Percentiles rank a stretch among this genome's conserved stretches.
Evolutionary conservation across 2,797 vertebrate species (phyloP).

Genomic region (Darevskia mixta): DNA sequence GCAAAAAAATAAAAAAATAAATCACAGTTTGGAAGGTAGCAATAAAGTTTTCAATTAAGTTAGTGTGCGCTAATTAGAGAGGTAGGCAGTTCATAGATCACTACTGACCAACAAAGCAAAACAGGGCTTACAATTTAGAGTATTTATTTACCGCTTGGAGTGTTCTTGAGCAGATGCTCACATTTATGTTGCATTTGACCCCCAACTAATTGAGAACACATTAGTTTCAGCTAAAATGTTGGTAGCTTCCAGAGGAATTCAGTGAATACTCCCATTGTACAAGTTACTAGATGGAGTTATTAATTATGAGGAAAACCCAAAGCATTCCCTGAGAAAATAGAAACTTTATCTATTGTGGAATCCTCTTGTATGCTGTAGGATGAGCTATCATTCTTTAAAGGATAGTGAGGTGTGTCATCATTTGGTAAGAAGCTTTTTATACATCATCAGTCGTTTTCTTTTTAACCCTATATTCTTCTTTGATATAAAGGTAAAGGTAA

Average conservation of each 20-base stretch:
- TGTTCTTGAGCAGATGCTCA: background rate
- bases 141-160: background rate
- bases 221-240: background rate
- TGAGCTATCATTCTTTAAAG: background rate
- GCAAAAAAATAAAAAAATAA: conserved; percentile 31
- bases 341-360: background rate
- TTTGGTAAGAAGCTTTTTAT: background rate
- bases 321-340: background rate
- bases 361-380: background rate
- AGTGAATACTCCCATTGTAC: too few species aligned
- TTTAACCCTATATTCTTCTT: background rate
- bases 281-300: background rate
- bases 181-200: background rate
- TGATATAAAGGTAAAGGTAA: background rate
- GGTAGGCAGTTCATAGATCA: conserved; percentile 20
- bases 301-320: background rate
- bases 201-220: conserved; percentile 6
- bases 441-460: background rate
- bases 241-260: background rate
- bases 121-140: background rate
- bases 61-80: conserved; percentile 31
- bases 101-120: background rate
- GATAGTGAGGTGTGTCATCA: background rate
- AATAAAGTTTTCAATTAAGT: conserved; percentile 51
- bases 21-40: conserved; percentile 18